Evolutionary conservation across 1,140 invertebrate genomes (phyloP), one percentile per base, ranked within the genome.

Genomic region (Drosophila tani): DNA sequence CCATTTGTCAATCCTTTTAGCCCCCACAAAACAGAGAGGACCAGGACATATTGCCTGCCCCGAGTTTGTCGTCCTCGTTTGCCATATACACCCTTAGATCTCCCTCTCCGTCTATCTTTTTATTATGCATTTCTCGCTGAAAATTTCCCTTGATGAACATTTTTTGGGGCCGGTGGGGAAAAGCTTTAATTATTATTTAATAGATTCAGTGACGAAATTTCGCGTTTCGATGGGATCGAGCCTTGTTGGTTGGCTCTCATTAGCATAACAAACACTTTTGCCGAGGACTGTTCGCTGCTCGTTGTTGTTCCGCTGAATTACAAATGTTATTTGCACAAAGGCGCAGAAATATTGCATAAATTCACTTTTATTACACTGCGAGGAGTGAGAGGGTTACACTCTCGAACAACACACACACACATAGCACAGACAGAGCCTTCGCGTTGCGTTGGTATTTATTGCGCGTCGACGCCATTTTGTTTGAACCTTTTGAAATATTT

Each of bases 401-500:
- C 43, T 15, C 62, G 56, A 59, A 74, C 47, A 68, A 19, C 60
- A 62, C 38, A 59, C 47, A 58, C 59, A 63, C 47, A 71, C 19
- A 68, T 41, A 50, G 29, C 27, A 51, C n/a, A 49, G 32, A 21
- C 5, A 15, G 53, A 24, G 35, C 53, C 53, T 56, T 56, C 9
- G 56, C 51, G 50, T 53, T 67, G 82, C 58, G 69, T 69, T 74
- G 75, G 84, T 83, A 88, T 88, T 88, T 88, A 88, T 84, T 90
- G 84, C 85, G 85, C 85, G 86, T 91, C 85, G 85, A 90, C 85
- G 85, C 85, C 85, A 90, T 90, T 90, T 90, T 90, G 85, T 90
- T 88, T 91, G 79, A 90, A 90, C 85, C 82, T 82, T 82, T 82
- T 90, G 85, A 81, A 90, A 90, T 91, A 90, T 90, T 90, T 90